A percentile compares a stretch with the other conserved stretches of the same genome.
These are phyloP conservation scores for Calypte anna DNA, from an alignment of 2,113 vertebrate species.

Conservation along the genomic window DNA sequence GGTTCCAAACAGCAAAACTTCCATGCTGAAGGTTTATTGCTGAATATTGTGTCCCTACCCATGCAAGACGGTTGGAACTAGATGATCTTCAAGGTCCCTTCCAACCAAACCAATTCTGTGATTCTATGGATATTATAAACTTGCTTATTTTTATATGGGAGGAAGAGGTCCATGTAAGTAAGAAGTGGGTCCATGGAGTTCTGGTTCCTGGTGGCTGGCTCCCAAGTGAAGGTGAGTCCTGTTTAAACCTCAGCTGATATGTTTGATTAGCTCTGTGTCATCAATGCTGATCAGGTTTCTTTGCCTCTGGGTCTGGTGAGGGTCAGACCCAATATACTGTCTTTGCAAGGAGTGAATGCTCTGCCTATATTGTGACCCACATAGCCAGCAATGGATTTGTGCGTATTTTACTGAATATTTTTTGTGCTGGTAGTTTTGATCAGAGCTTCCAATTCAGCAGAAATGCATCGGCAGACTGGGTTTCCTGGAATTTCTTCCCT, in stretches of 20 bases:
- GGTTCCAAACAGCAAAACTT: slow-evolving; percentile 1
- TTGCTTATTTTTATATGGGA: neutral
- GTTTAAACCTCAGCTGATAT: neutral
- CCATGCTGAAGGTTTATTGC: neutral
- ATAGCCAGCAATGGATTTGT: neutral
- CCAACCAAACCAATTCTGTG: too few relatives aligned
- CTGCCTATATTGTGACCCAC: neutral
- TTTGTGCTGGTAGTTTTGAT: neutral
- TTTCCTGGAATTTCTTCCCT: neutral
- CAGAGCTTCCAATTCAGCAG: neutral
- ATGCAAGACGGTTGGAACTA: too few relatives aligned
- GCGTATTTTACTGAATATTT: neutral
- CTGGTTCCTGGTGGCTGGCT: neutral
- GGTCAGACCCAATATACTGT: neutral
- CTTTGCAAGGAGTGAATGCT: neutral
- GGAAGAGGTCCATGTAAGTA: neutral
- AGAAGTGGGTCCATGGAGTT: neutral
- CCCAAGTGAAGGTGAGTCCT: neutral
- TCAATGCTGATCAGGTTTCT: neutral
- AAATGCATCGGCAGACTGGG: neutral
- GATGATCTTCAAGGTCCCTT: too few relatives aligned
- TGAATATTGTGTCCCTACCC: neutral
- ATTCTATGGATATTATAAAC: neutral
- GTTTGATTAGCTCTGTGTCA: neutral
- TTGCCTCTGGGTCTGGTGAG: neutral